Percentiles rank a stretch among this genome's conserved stretches.
Evolutionary conservation across 2,113 vertebrate species (phyloP).

Genomic region (Elephantulus edwardii): DNA sequence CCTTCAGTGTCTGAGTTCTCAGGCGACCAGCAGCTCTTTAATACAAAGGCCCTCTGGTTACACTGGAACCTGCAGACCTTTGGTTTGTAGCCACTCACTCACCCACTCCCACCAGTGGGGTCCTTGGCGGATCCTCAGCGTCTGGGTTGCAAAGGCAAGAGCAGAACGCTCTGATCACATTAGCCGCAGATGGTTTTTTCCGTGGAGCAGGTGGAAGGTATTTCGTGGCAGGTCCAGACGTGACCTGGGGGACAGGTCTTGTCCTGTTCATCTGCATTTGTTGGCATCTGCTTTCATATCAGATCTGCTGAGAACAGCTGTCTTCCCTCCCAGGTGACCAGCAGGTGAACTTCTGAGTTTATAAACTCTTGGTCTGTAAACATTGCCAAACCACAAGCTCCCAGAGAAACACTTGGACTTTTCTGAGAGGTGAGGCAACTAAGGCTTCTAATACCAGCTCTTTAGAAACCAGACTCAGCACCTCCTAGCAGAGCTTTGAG

Average conservation of each 20-base stretch:
- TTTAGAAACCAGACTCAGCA: neutral
- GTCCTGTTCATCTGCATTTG: neutral
- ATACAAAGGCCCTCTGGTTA: too few species aligned
- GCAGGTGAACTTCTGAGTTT: neutral
- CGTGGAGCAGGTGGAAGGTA: fast-evolving
- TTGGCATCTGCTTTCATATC: neutral
- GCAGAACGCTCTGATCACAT: fast-evolving
- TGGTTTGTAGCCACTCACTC: too few species aligned
- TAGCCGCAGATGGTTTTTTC: neutral
- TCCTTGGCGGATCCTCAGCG: neutral
- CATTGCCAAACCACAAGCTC: neutral
- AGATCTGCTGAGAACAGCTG: neutral
- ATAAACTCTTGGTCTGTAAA: neutral
- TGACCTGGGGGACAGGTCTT: neutral
- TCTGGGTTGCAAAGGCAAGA: too few species aligned
- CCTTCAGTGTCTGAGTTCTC: too few species aligned
- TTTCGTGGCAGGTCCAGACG: neutral
- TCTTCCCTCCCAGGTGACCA: too few species aligned
- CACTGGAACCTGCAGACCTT: too few species aligned
- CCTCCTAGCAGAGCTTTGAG: too few species aligned
- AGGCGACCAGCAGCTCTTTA: too few species aligned
- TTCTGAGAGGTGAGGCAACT: neutral
- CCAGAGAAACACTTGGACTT: neutral
- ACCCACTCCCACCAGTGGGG: too few species aligned
- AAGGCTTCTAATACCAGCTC: neutral